Percentiles rank a stretch among this genome's conserved stretches.
phyloP scores from a whole-genome alignment of 1,140 invertebrate genomes.

The Drosophila pandora region DNA sequence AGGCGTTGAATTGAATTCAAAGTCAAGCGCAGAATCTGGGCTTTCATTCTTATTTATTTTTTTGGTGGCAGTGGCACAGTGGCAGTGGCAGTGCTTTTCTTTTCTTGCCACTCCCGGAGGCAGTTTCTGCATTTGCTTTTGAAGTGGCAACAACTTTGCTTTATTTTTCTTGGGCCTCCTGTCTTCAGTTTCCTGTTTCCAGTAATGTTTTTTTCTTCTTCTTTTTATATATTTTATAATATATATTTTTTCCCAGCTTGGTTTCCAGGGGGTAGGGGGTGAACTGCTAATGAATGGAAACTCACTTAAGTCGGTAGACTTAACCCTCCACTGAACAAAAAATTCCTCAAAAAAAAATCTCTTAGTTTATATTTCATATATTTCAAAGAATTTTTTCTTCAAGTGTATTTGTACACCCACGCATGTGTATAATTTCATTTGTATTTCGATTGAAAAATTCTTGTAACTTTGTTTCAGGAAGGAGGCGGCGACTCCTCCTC shows the following conservation, averaged over 20 bases:
- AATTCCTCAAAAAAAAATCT: too few species aligned
- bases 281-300: constrained; percentile 58
- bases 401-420: constrained; percentile 1
- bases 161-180: constrained; percentile 11
- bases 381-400: neutral
- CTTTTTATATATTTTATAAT: neutral
- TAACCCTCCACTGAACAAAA: neutral
- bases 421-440: constrained; percentile 64
- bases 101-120: constrained; percentile 9
- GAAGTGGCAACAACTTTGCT: constrained; percentile 43
- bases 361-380: too few species aligned
- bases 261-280: constrained; percentile 3
- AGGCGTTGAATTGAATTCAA: constrained; percentile 69
- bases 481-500: neutral
- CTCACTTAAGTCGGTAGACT: constrained; percentile 39
- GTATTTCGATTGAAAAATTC: constrained; percentile 69
- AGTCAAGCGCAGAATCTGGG: constrained; percentile 49
- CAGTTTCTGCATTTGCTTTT: constrained; percentile 48
- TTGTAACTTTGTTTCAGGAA: constrained; percentile 18
- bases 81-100: neutral
- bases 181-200: neutral
- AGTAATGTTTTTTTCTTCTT: neutral
- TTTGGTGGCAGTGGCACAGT: neutral
- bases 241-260: constrained; percentile 1
- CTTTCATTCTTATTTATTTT: neutral